Evolutionary conservation across 2,888 invertebrate species (phyloP).

Genomic region (Drosophila ezoana): DNA sequence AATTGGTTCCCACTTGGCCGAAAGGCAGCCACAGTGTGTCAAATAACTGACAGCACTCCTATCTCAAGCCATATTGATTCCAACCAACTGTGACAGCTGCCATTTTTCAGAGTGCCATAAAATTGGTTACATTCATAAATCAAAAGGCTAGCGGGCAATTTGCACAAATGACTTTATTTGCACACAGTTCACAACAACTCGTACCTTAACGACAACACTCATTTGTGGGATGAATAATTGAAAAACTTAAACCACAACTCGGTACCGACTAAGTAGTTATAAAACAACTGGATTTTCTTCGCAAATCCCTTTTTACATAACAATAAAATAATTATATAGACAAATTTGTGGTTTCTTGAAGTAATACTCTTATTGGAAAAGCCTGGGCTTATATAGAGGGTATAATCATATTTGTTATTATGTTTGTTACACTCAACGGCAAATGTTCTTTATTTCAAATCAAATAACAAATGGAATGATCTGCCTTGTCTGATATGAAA

Average conservation of each 20-base stretch:
- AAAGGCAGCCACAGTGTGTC: not conserved
- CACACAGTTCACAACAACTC: slow-evolving; percentile 8
- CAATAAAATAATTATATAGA: not conserved
- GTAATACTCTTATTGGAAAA: not conserved
- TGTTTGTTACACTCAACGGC: not conserved
- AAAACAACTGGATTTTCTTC: not conserved
- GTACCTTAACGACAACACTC: slow-evolving; percentile 12
- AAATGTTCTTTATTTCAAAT: too few relatives aligned
- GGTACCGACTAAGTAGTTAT: not conserved
- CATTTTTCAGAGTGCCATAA: slow-evolving; percentile 2
- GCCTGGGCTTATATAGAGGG: not conserved
- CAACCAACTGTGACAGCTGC: slow-evolving; percentile 21
- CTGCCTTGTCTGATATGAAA: too few relatives aligned
- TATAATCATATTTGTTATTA: not conserved
- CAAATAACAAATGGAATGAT: too few relatives aligned
- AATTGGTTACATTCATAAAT: slow-evolving; percentile 16
- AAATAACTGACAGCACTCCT: not conserved
- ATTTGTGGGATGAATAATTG: slow-evolving; percentile 34
- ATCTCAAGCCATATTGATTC: not conserved
- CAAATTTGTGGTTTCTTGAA: not conserved
- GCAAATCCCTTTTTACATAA: not conserved
- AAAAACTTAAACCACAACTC: slow-evolving; percentile 17
- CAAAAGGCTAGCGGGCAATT: not conserved
- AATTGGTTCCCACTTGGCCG: too few relatives aligned
- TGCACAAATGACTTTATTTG: slow-evolving; percentile 30